phyloP scores from a whole-genome alignment of 2,113 vertebrate genomes.

The Atherinomorus stipes region DNA sequence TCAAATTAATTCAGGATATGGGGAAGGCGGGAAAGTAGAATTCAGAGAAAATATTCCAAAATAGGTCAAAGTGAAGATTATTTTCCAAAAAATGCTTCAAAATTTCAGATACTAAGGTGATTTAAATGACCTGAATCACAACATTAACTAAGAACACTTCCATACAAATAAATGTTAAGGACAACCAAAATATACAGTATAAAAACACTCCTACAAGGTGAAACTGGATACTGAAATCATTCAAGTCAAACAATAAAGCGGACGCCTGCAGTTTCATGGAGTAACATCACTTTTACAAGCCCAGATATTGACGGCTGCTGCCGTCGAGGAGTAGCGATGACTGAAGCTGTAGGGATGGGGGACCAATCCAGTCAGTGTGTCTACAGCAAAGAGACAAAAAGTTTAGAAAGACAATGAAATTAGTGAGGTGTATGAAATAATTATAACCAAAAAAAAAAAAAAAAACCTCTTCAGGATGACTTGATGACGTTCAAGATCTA shows the following conservation, averaged over 20 bases:
- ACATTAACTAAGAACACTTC: too few relatives aligned
- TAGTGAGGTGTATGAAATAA: not conserved
- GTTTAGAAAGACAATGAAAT: not conserved
- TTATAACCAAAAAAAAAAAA: too few relatives aligned
- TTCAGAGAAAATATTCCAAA: too few relatives aligned
- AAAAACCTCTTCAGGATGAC: not conserved
- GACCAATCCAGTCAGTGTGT: not conserved
- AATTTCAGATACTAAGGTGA: too few relatives aligned
- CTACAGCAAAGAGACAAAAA: constrained; percentile 17
- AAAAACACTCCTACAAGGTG: not conserved
- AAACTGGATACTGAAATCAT: too few relatives aligned
- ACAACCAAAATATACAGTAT: not conserved
- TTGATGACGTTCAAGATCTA: constrained; percentile 12
- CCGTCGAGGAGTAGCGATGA: constrained; percentile 48
- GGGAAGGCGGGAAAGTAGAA: too few relatives aligned
- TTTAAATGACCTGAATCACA: too few relatives aligned
- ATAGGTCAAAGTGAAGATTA: too few relatives aligned
- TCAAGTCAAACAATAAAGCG: too few relatives aligned
- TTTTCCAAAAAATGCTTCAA: too few relatives aligned
- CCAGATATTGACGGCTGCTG: constrained; percentile 8
- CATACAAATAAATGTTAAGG: not conserved
- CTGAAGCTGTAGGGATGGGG: constrained; percentile 7
- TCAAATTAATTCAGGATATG: too few relatives aligned
- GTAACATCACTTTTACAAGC: constrained; percentile 22
- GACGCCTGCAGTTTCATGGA: not conserved